Evolutionary conservation across 2,113 vertebrate genomes (phyloP), one percentile per base, ranked within the genome.

Genomic region (Rafetus swinhoei): DNA sequence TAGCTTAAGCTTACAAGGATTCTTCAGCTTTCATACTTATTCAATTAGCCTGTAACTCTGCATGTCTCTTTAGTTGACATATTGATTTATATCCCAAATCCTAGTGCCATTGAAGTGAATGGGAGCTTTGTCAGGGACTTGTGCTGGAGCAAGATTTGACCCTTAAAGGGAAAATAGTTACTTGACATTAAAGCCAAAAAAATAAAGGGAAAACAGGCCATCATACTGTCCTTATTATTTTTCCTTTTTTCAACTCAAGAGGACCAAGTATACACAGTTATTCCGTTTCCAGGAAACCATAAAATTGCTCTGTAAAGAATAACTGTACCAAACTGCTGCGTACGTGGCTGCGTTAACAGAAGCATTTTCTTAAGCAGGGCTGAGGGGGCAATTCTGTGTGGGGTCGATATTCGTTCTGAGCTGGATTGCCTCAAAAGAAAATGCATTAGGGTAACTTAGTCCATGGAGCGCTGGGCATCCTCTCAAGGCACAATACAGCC

Each of bases 101-200:
- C 8, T 0, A 0, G 22, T 62, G 54, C 65, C 52, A 6, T 81
- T 93, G 77, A 92, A 92, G 87, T 57, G 24, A 12, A 77, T 80
- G 65, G 53, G 57, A 89, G 81, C 91, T 95, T 60, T 82, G 81
- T 82, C 35, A 22, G 81, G 35, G 39, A 57, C 35, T 27, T 90
- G 80, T 77, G 60, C 52, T 82, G 77, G 35, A 45, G 22, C 79
- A 82, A 62, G 79, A 57, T 80, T 65, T 87, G 77, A 24, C 65
- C 65, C 94, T 95, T 87, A 74, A 95, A 93, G 74, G 81, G 35
- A 87, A 96, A 93, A 86, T 5, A 72, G 79, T 62, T 93, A 35
- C 82, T 95, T 69, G 57, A 25, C 2, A 2, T 85, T 57, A 89
- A 91, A 76, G 24, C 10, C 22, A 35, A 9, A 72, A 84, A 65